Evolutionary conservation across 2,113 vertebrate genomes (phyloP), one percentile per base, ranked within the genome.

Genomic region (Gallinago paraguaiae): DNA sequence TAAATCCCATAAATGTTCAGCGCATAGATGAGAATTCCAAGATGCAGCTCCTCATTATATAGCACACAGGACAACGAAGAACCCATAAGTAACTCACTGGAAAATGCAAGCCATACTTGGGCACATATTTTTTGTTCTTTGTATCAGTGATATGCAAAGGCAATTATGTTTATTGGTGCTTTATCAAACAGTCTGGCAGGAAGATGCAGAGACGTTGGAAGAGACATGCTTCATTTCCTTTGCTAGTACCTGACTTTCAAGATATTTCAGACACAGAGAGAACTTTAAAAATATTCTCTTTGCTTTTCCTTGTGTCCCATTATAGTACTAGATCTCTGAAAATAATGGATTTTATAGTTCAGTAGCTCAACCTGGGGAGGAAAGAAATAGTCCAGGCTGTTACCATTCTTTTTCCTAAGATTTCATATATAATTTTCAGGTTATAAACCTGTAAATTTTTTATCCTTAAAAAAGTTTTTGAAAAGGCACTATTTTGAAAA

Each of bases 91-190:
- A 90, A 88, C 46, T 88, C 64, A 30, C 11, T 90, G 43, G 63
- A 92, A 90, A 95, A 86, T 69, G 41, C 18, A 19, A 95, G 19
- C 35, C 53, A 22, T 71, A 77, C 23, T 78, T 74, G 48, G 30
- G 41, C 51, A 82, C 71, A 77, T 68, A 83, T 68, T 79, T 95
- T 93, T 80, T 64, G 30, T 20, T 31, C 27, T 91, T 92, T 94
- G 31, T 72, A 90, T 82, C n/a, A 80, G n/a, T 45, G 33, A 77
- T 88, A 64, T 88, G 79, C n/a, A 92, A 74, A 95, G 61, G 65
- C 91, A 95, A 92, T 94, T 92, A 93, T n/a, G 74, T 84, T 96
- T 95, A 94, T 97, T 95, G 87, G 69, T 94, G 65, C 72, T 95
- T 95, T 91, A 92, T 95, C 91, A 91, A 91, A 56, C 35, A 64